These are phyloP conservation scores for Drosophila kikkawai DNA, from an alignment of 1,140 invertebrate species.

Conservation along the genomic window DNA sequence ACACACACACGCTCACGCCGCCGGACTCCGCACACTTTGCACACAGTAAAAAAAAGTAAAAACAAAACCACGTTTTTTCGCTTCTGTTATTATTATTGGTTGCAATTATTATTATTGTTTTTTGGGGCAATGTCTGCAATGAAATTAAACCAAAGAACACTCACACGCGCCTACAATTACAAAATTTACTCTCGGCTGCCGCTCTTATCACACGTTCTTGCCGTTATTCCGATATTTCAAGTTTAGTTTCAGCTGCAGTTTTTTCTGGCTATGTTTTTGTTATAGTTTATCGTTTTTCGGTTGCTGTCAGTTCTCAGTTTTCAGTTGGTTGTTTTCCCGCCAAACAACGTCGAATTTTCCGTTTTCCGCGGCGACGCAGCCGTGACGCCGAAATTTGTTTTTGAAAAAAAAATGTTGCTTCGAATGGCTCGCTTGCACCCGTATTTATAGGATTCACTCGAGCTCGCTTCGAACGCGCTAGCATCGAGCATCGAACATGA, in stretches of 20 bases:
- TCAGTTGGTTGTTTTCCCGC: conserved; percentile 18
- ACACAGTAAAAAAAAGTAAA: conserved; percentile 67
- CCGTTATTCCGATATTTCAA: conserved; percentile 1
- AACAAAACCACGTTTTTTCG: conserved; percentile 51
- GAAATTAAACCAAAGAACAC: conserved; percentile 21
- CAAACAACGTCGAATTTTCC: conserved; percentile 28
- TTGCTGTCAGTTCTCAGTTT: conserved; percentile 10
- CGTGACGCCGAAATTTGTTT: background rate
- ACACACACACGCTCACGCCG: conserved; percentile 18
- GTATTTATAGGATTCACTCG: conserved; percentile 15
- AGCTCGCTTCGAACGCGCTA: conserved; percentile 1
- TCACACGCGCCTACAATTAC: conserved; percentile 48
- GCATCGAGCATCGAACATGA: conserved; percentile 11
- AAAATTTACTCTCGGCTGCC: conserved; percentile 52
- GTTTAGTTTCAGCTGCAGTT: conserved; percentile 7
- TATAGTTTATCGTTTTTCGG: conserved; percentile 12
- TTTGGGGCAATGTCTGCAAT: conserved; percentile 26
- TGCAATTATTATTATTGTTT: conserved; percentile 17
- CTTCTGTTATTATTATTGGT: conserved; percentile 21
- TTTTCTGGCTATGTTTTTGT: conserved; percentile 8
- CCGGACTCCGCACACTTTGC: conserved; percentile 47
- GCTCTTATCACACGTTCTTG: conserved; percentile 69
- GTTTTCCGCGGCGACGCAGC: conserved; percentile 26
- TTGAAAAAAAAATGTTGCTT: conserved; percentile 5
- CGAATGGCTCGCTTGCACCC: conserved; percentile 14